phyloP scores from a whole-genome alignment of 1,140 invertebrate genomes.

The Artemia franciscana region DNA sequence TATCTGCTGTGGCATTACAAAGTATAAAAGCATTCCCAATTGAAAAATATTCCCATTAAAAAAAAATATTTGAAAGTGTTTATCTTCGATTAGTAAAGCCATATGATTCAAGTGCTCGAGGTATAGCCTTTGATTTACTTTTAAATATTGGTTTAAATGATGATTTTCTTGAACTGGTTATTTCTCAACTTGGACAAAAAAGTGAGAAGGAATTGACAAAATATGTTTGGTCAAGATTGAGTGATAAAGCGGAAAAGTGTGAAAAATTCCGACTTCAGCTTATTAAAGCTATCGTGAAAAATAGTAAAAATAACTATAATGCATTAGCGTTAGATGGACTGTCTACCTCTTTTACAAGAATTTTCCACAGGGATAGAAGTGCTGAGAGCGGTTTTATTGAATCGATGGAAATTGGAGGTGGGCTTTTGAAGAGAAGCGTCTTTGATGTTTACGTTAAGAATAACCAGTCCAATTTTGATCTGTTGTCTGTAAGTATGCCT shows the following conservation, averaged over 20 bases:
- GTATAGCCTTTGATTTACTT: conserved; percentile 44
- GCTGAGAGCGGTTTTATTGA: conserved; percentile 41
- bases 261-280: conserved; percentile 12
- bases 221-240: conserved; percentile 14
- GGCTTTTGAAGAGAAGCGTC: conserved; percentile 44
- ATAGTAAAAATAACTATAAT: conserved; percentile 36
- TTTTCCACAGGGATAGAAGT: conserved; percentile 29
- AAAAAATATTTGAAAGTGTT: conserved; percentile 16
- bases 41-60: background rate
- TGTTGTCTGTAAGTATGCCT: conserved; percentile 23
- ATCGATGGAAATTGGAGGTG: conserved; percentile 44
- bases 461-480: conserved; percentile 22
- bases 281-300: conserved; percentile 14
- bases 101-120: conserved; percentile 41
- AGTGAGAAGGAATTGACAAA: conserved; percentile 14
- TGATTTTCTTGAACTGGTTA: conserved; percentile 13
- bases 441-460: conserved; percentile 42
- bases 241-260: conserved; percentile 14
- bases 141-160: conserved; percentile 29
- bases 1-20: background rate
- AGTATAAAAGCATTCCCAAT: background rate
- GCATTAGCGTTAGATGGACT: conserved; percentile 36
- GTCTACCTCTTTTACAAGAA: conserved; percentile 39
- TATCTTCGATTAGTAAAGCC: conserved; percentile 37
- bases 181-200: conserved; percentile 5